Conservation (phyloP, 2,113 vertebrate genomes). For the Sminthopsis crassicaudata region DNA sequence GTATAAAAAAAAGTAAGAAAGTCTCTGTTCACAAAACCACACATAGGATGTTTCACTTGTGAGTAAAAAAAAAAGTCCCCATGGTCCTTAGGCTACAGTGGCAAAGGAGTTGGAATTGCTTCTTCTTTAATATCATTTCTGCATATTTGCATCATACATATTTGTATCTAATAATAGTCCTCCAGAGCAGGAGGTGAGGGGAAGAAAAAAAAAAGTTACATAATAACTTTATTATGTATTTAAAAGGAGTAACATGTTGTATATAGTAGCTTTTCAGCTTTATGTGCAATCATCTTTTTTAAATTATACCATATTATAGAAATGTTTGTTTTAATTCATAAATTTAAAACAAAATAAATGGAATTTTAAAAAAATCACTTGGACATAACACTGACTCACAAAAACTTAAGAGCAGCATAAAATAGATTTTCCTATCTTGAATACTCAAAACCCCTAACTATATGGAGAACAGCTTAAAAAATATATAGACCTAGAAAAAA, state of each 20-base stretch:
- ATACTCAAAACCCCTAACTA: background rate
- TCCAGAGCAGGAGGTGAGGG: too few relatives aligned
- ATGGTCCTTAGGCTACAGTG: background rate
- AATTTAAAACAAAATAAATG: too few relatives aligned
- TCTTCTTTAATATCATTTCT: background rate
- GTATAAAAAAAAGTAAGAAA: background rate
- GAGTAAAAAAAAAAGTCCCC: background rate
- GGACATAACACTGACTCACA: background rate
- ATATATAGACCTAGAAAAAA: background rate
- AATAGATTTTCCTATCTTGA: background rate
- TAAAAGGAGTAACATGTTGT: too few relatives aligned
- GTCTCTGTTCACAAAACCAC: background rate
- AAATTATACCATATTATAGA: too few relatives aligned
- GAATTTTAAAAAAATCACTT: background rate
- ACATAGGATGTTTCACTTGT: background rate
- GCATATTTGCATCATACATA: too few relatives aligned
- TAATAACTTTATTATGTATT: too few relatives aligned
- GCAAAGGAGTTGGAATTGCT: background rate
- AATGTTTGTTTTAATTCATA: too few relatives aligned
- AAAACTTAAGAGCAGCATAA: background rate
- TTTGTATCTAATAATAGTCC: too few relatives aligned
- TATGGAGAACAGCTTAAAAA: background rate
- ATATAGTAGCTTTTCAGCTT: too few relatives aligned
- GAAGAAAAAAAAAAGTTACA: too few relatives aligned
- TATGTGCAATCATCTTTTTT: too few relatives aligned